Base-by-base conservation (phyloP, 2,113 vertebrate species). In the Aldabrachelys gigantea region DNA sequence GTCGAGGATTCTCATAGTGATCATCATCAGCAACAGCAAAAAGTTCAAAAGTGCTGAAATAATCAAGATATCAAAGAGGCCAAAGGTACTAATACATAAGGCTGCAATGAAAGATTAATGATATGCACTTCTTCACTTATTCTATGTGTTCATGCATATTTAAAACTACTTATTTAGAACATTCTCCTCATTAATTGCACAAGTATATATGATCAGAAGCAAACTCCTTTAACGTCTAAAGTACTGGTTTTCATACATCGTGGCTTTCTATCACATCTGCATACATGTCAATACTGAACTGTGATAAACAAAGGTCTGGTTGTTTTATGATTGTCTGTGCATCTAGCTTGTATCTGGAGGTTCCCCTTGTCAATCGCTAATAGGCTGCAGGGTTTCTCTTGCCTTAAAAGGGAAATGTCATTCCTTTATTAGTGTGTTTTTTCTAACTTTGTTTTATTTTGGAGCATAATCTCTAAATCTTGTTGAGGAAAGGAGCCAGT, bases 341-440 rank as follows among this genome's bases (percentile, higher is more conserved):
- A 62, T 41, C 84, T 81, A 87, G 90, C 54, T 82, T 54, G 89
- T 88, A 62, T 76, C 91, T 27, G 90, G 94, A 94, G 91, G 83
- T 91, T 96, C 87, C 94, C 94, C 87, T 95, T 91, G 95, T 97
- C 97, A 89, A 78, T 78, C 94, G 92, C 95, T 94, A 82, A 90
- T 82, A 85, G 94, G 93, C 90, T 91, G 10, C 79, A 82, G 96
- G 95, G 95, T 90, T 93, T 47, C 89, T 95, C 82, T 17, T 54
- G 44, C 89, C 96, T 98, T 98, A 96, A 97, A 98, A 94, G 97
- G 97, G 97, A 97, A 97, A 98, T 6, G 85, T 44, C 87, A 1
- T 53, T 9, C 2, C 81, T 85, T 85, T 5, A 81, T 96, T 92
- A 27, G 11, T 8, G 1, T 16, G 1, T 50, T 62, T 90, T 47